Conservation (phyloP, 2,113 vertebrate species). For the Leptocoma aspasia region DNA sequence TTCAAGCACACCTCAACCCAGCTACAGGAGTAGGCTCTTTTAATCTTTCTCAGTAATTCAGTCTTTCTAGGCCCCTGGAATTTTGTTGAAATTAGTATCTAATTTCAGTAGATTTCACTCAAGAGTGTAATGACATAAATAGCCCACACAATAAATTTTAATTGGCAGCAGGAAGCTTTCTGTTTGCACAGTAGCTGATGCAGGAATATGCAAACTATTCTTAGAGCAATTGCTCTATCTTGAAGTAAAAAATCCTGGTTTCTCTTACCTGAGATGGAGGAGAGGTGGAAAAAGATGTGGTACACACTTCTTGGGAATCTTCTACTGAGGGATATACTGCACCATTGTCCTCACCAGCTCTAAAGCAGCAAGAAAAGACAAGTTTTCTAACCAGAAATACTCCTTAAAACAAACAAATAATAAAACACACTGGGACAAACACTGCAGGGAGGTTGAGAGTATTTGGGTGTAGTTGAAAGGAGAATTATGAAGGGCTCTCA, state of each 20-base stretch:
- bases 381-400: background rate
- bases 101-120: background rate
- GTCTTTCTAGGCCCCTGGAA: background rate
- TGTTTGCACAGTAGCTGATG: background rate
- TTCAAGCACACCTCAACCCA: background rate
- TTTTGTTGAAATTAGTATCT: background rate
- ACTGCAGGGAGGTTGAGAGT: background rate
- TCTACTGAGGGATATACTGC: slow-evolving; percentile 83
- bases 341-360: slow-evolving; percentile 83
- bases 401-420: background rate
- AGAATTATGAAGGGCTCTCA: slow-evolving; percentile 33
- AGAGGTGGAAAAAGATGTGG: slow-evolving; percentile 97
- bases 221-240: background rate
- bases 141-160: background rate
- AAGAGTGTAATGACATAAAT: background rate
- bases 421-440: background rate
- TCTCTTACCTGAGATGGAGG: slow-evolving; percentile 92
- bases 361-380: slow-evolving; percentile 19
- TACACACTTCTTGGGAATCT: slow-evolving; percentile 96
- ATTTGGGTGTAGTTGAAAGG: slow-evolving; percentile 32
- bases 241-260: background rate
- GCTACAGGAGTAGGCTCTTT: background rate
- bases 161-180: background rate
- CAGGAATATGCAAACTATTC: background rate
- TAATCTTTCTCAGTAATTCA: background rate